Base-by-base conservation (phyloP, 1,140 invertebrate species). In the Arctopsyche grandis region DNA sequence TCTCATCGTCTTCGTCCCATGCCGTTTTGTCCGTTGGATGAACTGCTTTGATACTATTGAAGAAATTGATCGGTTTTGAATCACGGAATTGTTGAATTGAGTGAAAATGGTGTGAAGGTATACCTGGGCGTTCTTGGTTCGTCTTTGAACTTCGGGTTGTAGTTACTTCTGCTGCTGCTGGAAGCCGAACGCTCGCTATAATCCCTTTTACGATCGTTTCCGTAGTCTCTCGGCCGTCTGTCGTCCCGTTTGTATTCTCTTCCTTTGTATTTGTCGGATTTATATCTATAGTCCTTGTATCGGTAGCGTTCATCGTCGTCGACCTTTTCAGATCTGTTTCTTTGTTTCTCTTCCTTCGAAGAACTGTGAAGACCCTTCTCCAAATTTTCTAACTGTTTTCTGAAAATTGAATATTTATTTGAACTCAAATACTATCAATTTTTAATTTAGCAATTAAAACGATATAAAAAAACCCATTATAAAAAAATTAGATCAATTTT, bases 1-100 rank as follows among this genome's bases (percentile, higher is more conserved):
- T 92, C 82, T 96, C 94, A 85, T 97, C 96, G 83, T 94, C 93
- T 79, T 97, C 95, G 84, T 99, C 97, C 97, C 97, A 99, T 9
- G 91, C 91, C 52, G 93, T 93, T 84, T 91, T 93, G 7, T 92
- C 93, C 3, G 93, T 91, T 26, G 92, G 89, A 88, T 94, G 93
- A 86, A 93, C 90, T 0, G 90, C 86, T 85, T 91, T 91, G 29
- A 93, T 86, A 83, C 91, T 85, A 12, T 19, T 80, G 79, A 82
- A 79, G 22, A 19, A 21, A 60, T 16, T 60, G 19, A n/a, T n/a
- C n/a, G n/a, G n/a, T 16, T 21, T 60, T 24, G 19, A 3, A 52
- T 14, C 16, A 48, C 12, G 38, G 52, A 7, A 74, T 46, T 7
- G 5, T 12, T 46, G 44, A 46, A 46, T 7, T 46, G 12, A 46